phyloP scores from a whole-genome alignment of 2,113 vertebrate genomes.

The Xerus inauris region DNA sequence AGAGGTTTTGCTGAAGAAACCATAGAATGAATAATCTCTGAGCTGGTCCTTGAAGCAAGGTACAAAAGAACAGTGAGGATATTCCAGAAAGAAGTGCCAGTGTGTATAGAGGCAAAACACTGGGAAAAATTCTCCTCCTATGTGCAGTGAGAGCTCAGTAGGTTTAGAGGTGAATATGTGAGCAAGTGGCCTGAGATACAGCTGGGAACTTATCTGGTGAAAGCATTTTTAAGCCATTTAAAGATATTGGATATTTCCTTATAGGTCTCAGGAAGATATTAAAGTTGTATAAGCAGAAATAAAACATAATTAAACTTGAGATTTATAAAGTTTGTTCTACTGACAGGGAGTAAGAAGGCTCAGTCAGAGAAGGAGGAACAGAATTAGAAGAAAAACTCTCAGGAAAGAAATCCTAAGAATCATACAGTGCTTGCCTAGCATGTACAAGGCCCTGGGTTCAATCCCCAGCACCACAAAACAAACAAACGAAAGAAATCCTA shows the following conservation, averaged over 20 bases:
- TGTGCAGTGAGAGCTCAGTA: not conserved
- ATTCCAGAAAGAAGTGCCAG: not conserved
- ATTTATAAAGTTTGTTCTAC: not conserved
- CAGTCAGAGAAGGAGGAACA: not conserved
- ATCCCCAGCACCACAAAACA: no score
- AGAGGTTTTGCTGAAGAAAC: not conserved
- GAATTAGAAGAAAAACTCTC: not conserved
- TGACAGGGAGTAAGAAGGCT: not conserved
- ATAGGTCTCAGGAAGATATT: not conserved
- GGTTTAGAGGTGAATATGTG: not conserved
- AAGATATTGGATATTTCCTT: not conserved
- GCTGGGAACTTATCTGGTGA: not conserved
- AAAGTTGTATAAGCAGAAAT: not conserved
- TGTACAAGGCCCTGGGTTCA: no score
- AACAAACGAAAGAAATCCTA: constrained; percentile 37
- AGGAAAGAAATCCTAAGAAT: constrained; percentile 13
- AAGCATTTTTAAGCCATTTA: not conserved
- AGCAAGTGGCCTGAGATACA: not conserved
- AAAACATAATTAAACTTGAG: not conserved
- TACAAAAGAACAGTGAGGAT: not conserved
- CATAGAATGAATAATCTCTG: not conserved
- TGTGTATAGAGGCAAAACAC: not conserved
- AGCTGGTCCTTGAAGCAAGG: not conserved
- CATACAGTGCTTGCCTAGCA: no score
- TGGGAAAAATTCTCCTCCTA: no score